Base-by-base conservation (phyloP, 2,888 invertebrate genomes). In the Oxyteleia sp. region DNA sequence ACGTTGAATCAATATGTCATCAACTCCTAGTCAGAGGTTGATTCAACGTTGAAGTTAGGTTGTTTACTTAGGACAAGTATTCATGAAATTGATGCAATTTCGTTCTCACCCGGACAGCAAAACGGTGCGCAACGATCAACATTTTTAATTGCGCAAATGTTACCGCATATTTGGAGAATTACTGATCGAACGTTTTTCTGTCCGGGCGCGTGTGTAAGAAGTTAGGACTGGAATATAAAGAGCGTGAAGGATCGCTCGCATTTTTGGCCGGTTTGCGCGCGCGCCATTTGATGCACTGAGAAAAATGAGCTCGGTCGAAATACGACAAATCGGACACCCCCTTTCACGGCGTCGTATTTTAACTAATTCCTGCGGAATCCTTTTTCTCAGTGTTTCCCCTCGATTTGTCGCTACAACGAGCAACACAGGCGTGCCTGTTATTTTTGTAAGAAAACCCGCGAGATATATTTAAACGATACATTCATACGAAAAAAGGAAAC, bases 391-490 rank as follows among this genome's bases (percentile, higher is more conserved):
- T 63, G 82, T 51, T 26, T 69, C 49, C 59, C 72, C 35, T 83
- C 75, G 64, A 79, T 74, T 79, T 79, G 83, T 83, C 83, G 74
- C 75, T 74, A 83, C 83, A 83, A 79, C 83, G 83, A 83, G 83
- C 79, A 74, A 69, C 83, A 83, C 79, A 79, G 83, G 83, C 75
- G 75, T 79, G 83, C 83, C 83, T 84, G 84, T 83, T 84, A 84
- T 84, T 84, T 84, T 84, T 84, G 64, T 84, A 84, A 82, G 53
- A 64, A 64, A 82, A 53, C 3, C 3, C 20, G 63, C 57, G 49
- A 43, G 45, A 51, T 66, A 57, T 69, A 80, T 53, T 51, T 55
- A 38, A 53, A 81, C 13, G 20, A 32, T 38, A 61, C n/a, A 38
- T 47, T 66, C 47, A 29, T 49, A 59, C 55, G 18, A n/a, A 20